Percentiles rank a stretch among this genome's conserved stretches.
These are phyloP conservation scores for Heterochromis multidens DNA, from an alignment of 2,113 vertebrate genomes.

Conservation along the genomic window DNA sequence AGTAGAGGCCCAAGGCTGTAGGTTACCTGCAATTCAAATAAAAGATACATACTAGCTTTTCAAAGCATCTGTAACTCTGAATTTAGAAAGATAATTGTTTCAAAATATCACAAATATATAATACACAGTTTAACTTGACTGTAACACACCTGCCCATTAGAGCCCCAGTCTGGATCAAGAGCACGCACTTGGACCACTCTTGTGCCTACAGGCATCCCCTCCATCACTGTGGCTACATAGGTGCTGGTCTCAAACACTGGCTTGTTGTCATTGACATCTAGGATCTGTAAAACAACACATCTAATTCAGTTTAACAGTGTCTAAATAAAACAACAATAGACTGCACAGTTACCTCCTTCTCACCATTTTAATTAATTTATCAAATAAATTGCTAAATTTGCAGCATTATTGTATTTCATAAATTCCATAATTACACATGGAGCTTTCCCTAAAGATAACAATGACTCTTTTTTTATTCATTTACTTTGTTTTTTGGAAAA, in stretches of 20 bases:
- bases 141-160: slow-evolving; percentile 84
- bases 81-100: neutral
- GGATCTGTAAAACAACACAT: slow-evolving; percentile 45
- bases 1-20: slow-evolving; percentile 80
- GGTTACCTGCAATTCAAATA: slow-evolving; percentile 69
- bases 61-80: neutral
- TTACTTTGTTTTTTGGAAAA: too few relatives aligned
- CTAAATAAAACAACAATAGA: neutral
- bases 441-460: neutral
- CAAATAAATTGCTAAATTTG: neutral
- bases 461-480: too few relatives aligned
- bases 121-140: neutral
- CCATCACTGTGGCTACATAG: slow-evolving; percentile 92
- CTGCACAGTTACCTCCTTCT: neutral
- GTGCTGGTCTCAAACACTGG: slow-evolving; percentile 86
- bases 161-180: slow-evolving; percentile 86
- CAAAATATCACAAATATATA: neutral
- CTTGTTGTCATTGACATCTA: slow-evolving; percentile 95
- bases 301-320: neutral
- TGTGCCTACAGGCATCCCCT: slow-evolving; percentile 92
- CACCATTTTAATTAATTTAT: neutral
- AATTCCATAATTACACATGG: neutral
- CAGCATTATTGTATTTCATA: neutral
- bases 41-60: neutral
- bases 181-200: slow-evolving; percentile 90